phyloP scores from a whole-genome alignment of 2,797 vertebrate genomes.

The Sandelia bainsii region DNA sequence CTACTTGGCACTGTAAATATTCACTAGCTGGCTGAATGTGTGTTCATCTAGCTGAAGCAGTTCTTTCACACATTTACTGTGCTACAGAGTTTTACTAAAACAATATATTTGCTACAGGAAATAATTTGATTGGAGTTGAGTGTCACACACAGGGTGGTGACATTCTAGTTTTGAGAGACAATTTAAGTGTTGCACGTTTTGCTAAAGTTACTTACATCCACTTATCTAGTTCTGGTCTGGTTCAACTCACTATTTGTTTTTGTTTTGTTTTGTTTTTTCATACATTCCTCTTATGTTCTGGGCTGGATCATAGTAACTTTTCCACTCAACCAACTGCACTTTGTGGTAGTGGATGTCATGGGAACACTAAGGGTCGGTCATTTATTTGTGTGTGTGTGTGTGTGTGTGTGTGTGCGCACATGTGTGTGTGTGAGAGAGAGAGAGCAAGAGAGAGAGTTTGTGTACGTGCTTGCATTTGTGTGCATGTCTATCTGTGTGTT shows the following conservation, averaged over 20 bases:
- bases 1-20: not conserved
- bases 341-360: constrained; percentile 65
- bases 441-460: not conserved
- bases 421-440: not conserved
- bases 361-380: constrained; percentile 61
- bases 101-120: too few relatives aligned
- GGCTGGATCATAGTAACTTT: constrained; percentile 47
- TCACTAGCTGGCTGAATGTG: not conserved
- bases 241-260: constrained; percentile 8
- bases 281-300: constrained; percentile 45
- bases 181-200: constrained; percentile 1
- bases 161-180: too few relatives aligned
- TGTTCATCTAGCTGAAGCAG: not conserved
- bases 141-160: too few relatives aligned
- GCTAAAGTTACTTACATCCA: constrained; percentile 23
- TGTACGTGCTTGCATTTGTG: not conserved
- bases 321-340: constrained; percentile 48
- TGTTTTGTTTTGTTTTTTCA: constrained; percentile 17
- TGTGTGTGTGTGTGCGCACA: not conserved
- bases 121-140: too few relatives aligned
- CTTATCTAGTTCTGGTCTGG: constrained; percentile 29
- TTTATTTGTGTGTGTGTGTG: constrained; percentile 27
- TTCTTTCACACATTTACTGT: not conserved
- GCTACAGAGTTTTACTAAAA: not conserved
- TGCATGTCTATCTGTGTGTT: constrained; percentile 9